Evolutionary conservation across 2,797 vertebrate species (phyloP), one percentile per base, ranked within the genome.

Genomic region (Acanthopagrus latus): DNA sequence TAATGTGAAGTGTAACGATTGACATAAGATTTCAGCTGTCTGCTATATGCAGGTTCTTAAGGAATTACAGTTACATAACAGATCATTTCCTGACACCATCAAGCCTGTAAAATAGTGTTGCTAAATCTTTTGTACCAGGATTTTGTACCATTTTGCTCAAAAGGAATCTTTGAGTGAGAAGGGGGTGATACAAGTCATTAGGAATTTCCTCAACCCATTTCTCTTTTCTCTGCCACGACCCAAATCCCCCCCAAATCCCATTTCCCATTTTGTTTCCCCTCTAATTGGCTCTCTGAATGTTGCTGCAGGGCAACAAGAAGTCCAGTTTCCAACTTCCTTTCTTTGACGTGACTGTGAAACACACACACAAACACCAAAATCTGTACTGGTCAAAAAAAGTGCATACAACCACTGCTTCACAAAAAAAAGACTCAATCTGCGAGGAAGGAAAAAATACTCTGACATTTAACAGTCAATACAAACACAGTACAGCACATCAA

Each of bases 231-330:
- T 85, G 72, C 27, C 8, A 12, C 71, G 65, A 78, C 79, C 71
- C 68, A 85, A 67, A 84, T 84, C 64, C 58, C n/a, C n/a, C 64
- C 64, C 17, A 81, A 77, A 78, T 84, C 70, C 50, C 62, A 64
- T 68, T 82, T 83, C 69, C 65, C 18, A 44, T 50, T 73, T 64
- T 66, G 43, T 67, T 52, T 74, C 50, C 48, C 55, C 75, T 66
- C 66, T 87, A 89, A 90, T 88, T 88, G 86, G 83, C 58, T 88
- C 67, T 59, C 52, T 82, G 62, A 58, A 75, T 70, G 74, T 76
- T 69, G 82, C 82, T 80, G 57, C 71, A 63, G 66, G 71, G 83
- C 81, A 76, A 64, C 63, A 68, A 68, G 48, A 50, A 51, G 44
- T 71, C 58, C 65, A 65, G 20, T 75, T 71, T 62, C 64, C 41